Percentiles rank a stretch among this genome's conserved stretches.
These are phyloP conservation scores for Caerostris darwini DNA, from an alignment of 1,140 invertebrate genomes.

Conservation along the genomic window DNA sequence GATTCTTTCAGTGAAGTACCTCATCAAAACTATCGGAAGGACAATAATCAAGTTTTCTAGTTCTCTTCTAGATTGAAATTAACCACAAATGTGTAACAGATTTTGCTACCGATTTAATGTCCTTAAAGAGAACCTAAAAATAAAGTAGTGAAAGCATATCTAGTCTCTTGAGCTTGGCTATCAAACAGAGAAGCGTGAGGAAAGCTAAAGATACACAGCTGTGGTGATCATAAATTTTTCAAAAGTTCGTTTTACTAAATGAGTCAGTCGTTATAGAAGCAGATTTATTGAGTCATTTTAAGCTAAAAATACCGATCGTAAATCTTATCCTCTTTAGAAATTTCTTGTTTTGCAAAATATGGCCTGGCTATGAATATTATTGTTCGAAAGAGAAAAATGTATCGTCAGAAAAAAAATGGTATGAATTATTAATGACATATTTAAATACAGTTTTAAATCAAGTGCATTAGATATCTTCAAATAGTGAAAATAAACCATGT, in stretches of 20 bases:
- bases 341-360: background rate
- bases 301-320: conserved; percentile 60
- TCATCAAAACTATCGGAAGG: too few species aligned
- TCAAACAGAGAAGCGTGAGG: conserved; percentile 21
- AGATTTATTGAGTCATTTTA: conserved; percentile 69
- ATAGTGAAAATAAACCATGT: too few species aligned
- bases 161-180: background rate
- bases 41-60: background rate
- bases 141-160: conserved; percentile 36
- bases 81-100: conserved; percentile 10
- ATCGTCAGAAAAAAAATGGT: too few species aligned
- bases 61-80: background rate
- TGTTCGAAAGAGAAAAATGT: background rate
- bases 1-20: too few species aligned
- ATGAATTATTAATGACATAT: too few species aligned
- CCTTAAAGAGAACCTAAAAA: conserved; percentile 48
- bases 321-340: conserved; percentile 29
- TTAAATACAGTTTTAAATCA: too few species aligned
- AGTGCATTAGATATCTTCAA: too few species aligned
- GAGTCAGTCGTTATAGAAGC: conserved; percentile 53
- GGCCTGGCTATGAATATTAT: background rate
- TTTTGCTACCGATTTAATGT: conserved; percentile 27
- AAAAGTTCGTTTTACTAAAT: conserved; percentile 64
- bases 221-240: conserved; percentile 65
- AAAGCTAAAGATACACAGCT: conserved; percentile 51